A percentile compares a stretch with the other conserved stretches of the same genome.
Evolutionary conservation across 2,888 invertebrate genomes (phyloP).

Genomic region (Andrena fulva): DNA sequence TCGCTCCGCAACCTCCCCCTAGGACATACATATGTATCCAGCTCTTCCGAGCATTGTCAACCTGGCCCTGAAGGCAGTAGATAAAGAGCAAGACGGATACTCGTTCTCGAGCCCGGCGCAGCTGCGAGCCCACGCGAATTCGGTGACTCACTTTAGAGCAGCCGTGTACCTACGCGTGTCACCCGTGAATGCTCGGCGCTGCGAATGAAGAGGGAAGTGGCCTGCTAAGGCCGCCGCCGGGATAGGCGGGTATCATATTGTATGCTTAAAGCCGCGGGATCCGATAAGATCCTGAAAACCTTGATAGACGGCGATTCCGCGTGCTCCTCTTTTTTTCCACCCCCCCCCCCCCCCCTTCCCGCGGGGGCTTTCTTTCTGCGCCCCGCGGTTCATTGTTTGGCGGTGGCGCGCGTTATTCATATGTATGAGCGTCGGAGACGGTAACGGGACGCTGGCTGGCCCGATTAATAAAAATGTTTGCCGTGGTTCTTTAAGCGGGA

Average conservation of each 20-base stretch:
- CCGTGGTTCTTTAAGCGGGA: slow-evolving; percentile 36
- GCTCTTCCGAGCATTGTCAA: slow-evolving; percentile 64
- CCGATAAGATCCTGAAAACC: slow-evolving; percentile 68
- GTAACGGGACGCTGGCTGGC: slow-evolving; percentile 47
- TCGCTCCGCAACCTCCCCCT: slow-evolving; percentile 11
- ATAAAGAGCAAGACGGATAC: slow-evolving; percentile 72
- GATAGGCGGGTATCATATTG: slow-evolving; percentile 56
- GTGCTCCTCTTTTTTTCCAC: not conserved
- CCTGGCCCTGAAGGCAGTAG: slow-evolving; percentile 63
- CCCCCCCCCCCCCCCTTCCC: not conserved
- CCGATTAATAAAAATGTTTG: slow-evolving; percentile 58
- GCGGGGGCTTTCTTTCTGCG: not conserved
- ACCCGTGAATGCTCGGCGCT: slow-evolving; percentile 59
- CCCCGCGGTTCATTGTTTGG: slow-evolving; percentile 34
- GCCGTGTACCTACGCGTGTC: slow-evolving; percentile 60
- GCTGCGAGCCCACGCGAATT: slow-evolving; percentile 71
- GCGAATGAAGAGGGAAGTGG: slow-evolving; percentile 38
- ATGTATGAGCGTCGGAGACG: slow-evolving; percentile 35
- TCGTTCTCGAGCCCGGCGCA: slow-evolving; percentile 63
- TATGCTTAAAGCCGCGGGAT: slow-evolving; percentile 37
- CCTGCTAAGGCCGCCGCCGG: slow-evolving; percentile 1
- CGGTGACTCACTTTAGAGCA: slow-evolving; percentile 71
- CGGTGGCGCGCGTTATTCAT: slow-evolving; percentile 41
- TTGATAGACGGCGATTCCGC: slow-evolving; percentile 46
- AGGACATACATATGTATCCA: slow-evolving; percentile 64